phyloP scores from a whole-genome alignment of 2,797 vertebrate genomes.

The Pantherophis alleghaniensis region DNA sequence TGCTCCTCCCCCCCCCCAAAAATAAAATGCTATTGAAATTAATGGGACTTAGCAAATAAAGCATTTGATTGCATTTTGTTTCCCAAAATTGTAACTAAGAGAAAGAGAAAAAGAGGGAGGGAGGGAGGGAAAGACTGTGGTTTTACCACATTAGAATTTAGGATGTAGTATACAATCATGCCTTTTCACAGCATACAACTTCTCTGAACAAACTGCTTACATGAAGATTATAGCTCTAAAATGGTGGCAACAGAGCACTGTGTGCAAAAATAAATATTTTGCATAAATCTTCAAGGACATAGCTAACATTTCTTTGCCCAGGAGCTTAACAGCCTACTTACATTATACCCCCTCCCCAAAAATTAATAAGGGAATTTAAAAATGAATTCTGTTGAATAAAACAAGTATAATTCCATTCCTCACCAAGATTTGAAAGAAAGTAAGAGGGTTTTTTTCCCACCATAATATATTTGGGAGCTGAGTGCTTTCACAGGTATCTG shows the following conservation, averaged over 20 bases:
- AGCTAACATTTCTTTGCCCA: background rate
- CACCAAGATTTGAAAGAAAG: background rate
- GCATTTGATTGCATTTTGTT: background rate
- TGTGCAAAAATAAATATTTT: background rate
- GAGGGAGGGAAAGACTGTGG: background rate
- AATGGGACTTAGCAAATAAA: background rate
- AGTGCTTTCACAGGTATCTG: background rate
- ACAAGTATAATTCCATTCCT: background rate
- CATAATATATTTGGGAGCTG: background rate
- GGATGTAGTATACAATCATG: background rate
- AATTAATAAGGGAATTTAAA: background rate
- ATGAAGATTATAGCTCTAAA: background rate
- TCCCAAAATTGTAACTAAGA: background rate
- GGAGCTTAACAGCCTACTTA: background rate
- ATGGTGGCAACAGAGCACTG: background rate
- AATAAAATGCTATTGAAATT: background rate
- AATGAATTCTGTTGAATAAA: background rate
- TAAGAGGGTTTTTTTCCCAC: accelerated
- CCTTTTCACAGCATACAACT: background rate
- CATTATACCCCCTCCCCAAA: background rate
- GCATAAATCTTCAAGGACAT: background rate
- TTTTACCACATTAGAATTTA: background rate
- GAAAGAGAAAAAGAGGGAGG: background rate
- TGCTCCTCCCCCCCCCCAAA: background rate
- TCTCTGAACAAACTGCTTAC: background rate